Base-by-base conservation (phyloP, 1,140 invertebrate genomes). In the Lepidotrigona ventralis region DNA sequence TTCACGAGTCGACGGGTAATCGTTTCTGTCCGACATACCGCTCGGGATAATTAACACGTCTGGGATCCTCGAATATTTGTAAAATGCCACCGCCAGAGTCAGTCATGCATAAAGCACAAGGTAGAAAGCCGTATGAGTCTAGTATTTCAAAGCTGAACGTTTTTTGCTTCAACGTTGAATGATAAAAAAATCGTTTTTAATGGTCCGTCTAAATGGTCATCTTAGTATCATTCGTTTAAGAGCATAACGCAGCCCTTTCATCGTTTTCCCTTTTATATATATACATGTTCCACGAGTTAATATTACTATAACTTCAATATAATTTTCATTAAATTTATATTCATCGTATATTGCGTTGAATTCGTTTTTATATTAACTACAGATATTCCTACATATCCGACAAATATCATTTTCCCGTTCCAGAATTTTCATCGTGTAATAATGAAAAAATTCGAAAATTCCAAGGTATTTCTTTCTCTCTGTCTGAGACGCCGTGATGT, bases 31-130 rank as follows among this genome's bases (percentile, higher is more conserved):
- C 73, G 39, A 33, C 70, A 46, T 69, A 68, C 72, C 58, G 75
- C 46, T 54, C 17, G 66, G 72, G 76, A 86, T 84, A 87, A 87
- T 87, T 87, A 87, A 84, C 79, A 86, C 72, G 64, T 53, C 58
- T 21, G 70, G 73, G 64, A 87, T 78, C 68, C 58, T 56, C 53
- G 70, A 71, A 66, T 75, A 68, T 81, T 68, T 81, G 46, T 54
- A 75, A n/a, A 81, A 81, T 15, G 71, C 19, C 60, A 54, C 51
- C 8, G 11, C 5, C 78, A 80, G 39, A 26, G n/a, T 14, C 19
- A 23, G 12, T 17, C 46, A 9, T 51, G 26, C 14, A 51, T 54
- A 29, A 12, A 21, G 11, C 5, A 21, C 15, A 21, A 26, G 29
- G 15, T 53, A 53, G 46, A 11, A 53, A 70, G 1, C 29, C 23